phyloP scores from a whole-genome alignment of 2,113 vertebrate genomes.

The Glaucidium brasilianum region DNA sequence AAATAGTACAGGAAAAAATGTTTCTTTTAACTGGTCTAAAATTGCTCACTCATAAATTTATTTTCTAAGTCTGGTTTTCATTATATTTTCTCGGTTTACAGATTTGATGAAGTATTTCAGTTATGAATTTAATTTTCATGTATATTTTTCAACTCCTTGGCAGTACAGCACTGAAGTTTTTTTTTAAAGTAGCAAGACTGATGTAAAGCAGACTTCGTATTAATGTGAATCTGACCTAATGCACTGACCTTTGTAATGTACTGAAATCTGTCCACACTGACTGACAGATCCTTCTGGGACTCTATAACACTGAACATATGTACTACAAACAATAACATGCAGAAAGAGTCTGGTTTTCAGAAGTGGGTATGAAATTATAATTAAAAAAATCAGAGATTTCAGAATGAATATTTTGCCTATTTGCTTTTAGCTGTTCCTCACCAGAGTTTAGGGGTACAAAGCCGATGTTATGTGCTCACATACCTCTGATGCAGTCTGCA shows the following conservation, averaged over 20 bases:
- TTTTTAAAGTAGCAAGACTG: not conserved
- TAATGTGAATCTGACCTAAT: not conserved
- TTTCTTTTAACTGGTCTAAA: not conserved
- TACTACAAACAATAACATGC: not conserved
- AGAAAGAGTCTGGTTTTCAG: not conserved
- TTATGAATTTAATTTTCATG: not conserved
- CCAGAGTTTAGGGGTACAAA: not conserved
- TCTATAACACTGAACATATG: not conserved
- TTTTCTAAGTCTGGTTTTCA: not conserved
- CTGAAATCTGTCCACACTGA: not conserved
- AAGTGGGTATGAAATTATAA: not conserved
- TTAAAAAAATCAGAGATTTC: not conserved
- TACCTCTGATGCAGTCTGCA: not conserved
- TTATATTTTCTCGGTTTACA: not conserved
- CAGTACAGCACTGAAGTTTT: not conserved
- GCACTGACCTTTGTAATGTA: not conserved
- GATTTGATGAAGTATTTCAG: not conserved
- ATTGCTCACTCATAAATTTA: not conserved
- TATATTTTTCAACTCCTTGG: not conserved
- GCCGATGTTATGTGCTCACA: not conserved
- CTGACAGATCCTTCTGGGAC: not conserved
- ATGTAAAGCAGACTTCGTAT: accelerated
- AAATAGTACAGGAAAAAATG: not conserved
- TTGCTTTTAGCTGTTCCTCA: not conserved
- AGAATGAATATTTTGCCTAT: not conserved